Evolutionary conservation across 2,797 vertebrate species (phyloP), one percentile per base, ranked within the genome.

Genomic region (Micromesistius poutassou): DNA sequence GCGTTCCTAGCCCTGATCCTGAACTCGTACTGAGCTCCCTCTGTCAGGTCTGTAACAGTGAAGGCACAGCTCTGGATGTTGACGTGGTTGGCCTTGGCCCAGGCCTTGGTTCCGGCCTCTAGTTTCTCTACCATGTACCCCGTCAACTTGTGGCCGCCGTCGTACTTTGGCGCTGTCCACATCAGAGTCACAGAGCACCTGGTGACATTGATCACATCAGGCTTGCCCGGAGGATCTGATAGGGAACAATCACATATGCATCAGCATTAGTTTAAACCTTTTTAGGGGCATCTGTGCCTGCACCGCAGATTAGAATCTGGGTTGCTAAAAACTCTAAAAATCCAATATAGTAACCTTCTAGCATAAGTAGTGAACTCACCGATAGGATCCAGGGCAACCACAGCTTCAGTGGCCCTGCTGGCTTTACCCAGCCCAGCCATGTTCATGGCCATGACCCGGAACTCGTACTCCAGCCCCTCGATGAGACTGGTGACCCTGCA

Each of bases 391-490:
- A 99, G 94, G 6, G 98, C 97, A 10, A 98, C 94, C 50, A 96
- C 90, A 71, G 95, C 95, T 82, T 98, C 96, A 73, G 97, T 97
- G 33, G 91, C 94, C 82, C 89, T 95, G 89, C 98, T 99, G 87
- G 98, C 95, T 91, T 96, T 99, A 88, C 98, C 98, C n/a, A 98
- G 93, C 79, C 98, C 98, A 36, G 98, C 97, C 80, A 95, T 75
- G 85, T 99, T 99, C 90, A 99, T 97, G 72, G 98, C 98, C 95
- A 99, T 97, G 28, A 99, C 97, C 91, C 98, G 95, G 89, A 99
- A 99, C 90, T 99, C 98, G 76, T 99, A 99, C 90, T 99, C 98
- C 74, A 99, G 93, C 83, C 98, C 98, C 93, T 99, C 98, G 76
- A 96, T 95, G 89, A 99, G 91, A 35, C 97, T 95, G 72, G 96